Evolutionary conservation across 2,113 vertebrate species (phyloP), one percentile per base, ranked within the genome.

Genomic region (Ceyx melanurus): DNA sequence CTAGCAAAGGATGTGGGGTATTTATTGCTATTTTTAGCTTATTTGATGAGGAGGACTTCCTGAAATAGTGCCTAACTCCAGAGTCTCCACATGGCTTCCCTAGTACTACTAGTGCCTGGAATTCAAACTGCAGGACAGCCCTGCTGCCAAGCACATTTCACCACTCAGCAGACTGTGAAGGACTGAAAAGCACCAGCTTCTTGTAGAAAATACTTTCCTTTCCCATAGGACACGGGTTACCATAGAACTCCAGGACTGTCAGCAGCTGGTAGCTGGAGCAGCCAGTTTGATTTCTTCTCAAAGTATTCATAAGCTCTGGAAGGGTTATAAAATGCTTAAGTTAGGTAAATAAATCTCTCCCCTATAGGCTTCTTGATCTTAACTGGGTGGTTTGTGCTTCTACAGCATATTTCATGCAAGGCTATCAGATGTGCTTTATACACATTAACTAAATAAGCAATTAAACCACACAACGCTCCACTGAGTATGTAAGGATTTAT

Each of bases 381-480:
- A 72, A 82, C 22, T 72, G 25, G 10, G 54, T 54, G 51, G 25
- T 43, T 86, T 75, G 43, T 67, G 54, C 77, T 90, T 90, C 68
- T 81, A 20, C 45, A 90, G 68, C 90, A 93, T 57, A 48, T 93
- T 93, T 87, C 58, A 73, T 0, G 0, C 21, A 28, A 76, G 56
- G 54, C 42, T 81, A 53, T 70, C 62, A 76, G 64, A 76, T 86
- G 10, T 46, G 77, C 58, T 92, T 76, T 86, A 79, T 66, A 76
- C 93, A 90, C 62, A 89, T 84, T 54, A 45, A 65, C 40, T 90
- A 96, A 96, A 95, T 90, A 89, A 92, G 42, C 70, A 67, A 90
- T 94, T 82, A 95, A 93, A 90, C 77, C 37, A 31, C 56, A 75
- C 45, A 90, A 51, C 65, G 89, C 10, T 48, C 50, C 33, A 46